A percentile compares a stretch with the other conserved stretches of the same genome.
These are phyloP conservation scores for Notolepis coatsorum DNA, from an alignment of 2,797 vertebrate species.

Conservation along the genomic window DNA sequence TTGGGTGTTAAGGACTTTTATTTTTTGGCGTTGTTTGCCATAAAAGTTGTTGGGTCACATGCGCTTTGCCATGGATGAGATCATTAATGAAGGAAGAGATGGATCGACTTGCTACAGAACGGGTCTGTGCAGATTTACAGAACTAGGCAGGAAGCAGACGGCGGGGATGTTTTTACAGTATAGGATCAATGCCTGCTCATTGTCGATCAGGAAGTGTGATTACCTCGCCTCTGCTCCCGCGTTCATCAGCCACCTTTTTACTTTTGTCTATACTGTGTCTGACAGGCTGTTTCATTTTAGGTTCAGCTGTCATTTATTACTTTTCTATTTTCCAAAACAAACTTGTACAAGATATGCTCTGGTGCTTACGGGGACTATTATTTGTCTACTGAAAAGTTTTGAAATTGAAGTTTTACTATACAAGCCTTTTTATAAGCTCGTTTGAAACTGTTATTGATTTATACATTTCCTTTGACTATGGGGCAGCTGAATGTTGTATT, in stretches of 20 bases:
- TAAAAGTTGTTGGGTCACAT: conserved; percentile 1
- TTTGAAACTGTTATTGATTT: not conserved
- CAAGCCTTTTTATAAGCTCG: conserved; percentile 37
- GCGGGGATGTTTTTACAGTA: conserved; percentile 19
- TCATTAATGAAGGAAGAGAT: conserved; percentile 28
- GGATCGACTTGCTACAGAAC: conserved; percentile 53
- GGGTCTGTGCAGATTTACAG: conserved; percentile 35
- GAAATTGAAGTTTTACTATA: conserved; percentile 21
- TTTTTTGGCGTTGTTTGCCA: conserved; percentile 1
- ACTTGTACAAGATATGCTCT: not conserved
- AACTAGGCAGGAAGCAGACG: conserved; percentile 38
- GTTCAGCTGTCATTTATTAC: not conserved
- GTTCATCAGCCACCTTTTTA: conserved; percentile 32
- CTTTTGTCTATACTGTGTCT: conserved; percentile 2
- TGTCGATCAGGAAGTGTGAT: conserved; percentile 6
- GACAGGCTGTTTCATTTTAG: conserved; percentile 10
- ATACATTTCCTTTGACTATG: not conserved
- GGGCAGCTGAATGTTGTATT: conserved; percentile 8
- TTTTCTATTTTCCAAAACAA: not conserved
- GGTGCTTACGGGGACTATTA: conserved; percentile 17
- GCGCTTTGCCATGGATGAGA: conserved; percentile 54
- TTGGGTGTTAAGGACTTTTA: not conserved
- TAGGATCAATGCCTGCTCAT: conserved; percentile 5
- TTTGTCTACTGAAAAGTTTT: conserved; percentile 39
- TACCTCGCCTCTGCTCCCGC: not conserved